Percentiles rank a stretch among this genome's conserved stretches.
phyloP scores from a whole-genome alignment of 2,113 vertebrate species.

The Speoplatyrhinus poulsoni region DNA sequence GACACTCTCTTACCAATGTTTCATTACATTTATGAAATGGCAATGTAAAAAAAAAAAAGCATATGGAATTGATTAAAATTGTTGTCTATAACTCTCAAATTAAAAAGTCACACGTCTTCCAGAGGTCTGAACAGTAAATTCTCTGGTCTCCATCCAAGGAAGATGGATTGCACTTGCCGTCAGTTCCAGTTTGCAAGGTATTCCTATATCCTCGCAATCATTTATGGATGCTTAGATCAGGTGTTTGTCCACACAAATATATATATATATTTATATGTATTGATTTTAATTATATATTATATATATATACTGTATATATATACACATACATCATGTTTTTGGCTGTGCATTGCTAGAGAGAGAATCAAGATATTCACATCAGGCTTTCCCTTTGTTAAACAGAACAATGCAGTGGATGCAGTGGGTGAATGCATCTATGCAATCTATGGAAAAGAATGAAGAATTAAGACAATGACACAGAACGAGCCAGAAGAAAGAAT shows the following conservation, averaged over 20 bases:
- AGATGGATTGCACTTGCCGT: conserved; percentile 25
- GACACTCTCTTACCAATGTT: conserved; percentile 20
- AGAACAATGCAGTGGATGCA: conserved; percentile 48
- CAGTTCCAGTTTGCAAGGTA: conserved; percentile 22
- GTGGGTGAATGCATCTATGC: conserved; percentile 25
- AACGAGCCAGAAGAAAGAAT: not conserved
- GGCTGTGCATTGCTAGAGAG: conserved; percentile 32
- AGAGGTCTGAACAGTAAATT: conserved; percentile 34
- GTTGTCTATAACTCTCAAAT: conserved; percentile 6
- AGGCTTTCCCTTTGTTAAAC: conserved; percentile 59
- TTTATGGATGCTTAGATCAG: conserved; percentile 36
- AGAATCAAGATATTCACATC: conserved; percentile 56
- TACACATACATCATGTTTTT: too few relatives aligned
- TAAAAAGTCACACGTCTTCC: not conserved
- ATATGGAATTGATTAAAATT: conserved; percentile 28
- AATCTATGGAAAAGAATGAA: conserved; percentile 10
- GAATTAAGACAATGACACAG: not conserved
- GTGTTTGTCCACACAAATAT: not conserved
- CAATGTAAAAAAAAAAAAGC: conserved; percentile 1
- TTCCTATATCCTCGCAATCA: conserved; percentile 49
- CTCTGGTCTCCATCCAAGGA: conserved; percentile 12
- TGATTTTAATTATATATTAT: too few relatives aligned
- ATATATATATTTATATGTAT: not conserved
- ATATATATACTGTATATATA: too few relatives aligned
- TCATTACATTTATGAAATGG: conserved; percentile 26